phyloP scores from a whole-genome alignment of 2,113 vertebrate genomes.

The Pachypanchax playfairii region DNA sequence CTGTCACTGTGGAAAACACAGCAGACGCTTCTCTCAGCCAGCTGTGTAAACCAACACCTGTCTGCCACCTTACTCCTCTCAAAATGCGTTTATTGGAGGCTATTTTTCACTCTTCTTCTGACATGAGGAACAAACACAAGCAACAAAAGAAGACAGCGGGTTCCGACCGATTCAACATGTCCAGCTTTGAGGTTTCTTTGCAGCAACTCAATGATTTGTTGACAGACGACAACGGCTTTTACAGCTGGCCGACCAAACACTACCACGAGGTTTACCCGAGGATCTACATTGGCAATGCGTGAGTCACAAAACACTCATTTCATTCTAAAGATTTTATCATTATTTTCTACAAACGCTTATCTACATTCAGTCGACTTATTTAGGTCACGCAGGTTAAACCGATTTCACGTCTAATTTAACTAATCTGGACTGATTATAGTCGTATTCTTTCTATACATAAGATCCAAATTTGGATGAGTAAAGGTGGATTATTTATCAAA shows the following conservation, averaged over 20 bases:
- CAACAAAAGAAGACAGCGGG: conserved; percentile 13
- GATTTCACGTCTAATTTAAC: too few species aligned
- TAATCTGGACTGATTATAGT: too few species aligned
- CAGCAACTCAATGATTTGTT: conserved; percentile 92
- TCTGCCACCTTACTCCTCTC: background rate
- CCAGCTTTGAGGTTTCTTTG: conserved; percentile 84
- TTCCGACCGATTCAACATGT: conserved; percentile 70
- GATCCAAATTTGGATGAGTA: too few species aligned
- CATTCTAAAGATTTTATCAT: too few species aligned
- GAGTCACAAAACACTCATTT: too few species aligned
- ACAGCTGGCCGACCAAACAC: conserved; percentile 87
- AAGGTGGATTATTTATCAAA: too few species aligned
- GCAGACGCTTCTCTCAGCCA: background rate
- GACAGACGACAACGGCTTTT: conserved; percentile 86
- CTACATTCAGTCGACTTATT: too few species aligned
- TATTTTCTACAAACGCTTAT: too few species aligned
- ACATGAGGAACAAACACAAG: conserved; percentile 58
- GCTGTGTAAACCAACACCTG: conserved; percentile 52
- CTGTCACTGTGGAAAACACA: background rate
- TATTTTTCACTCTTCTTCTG: background rate
- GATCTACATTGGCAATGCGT: conserved; percentile 93
- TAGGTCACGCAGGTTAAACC: too few species aligned
- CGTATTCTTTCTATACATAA: too few species aligned
- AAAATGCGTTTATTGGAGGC: conserved; percentile 7
- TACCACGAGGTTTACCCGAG: conserved; percentile 88